Evolutionary conservation across 2,797 vertebrate genomes (phyloP).

Genomic region (Synaphobranchus kaupii): DNA sequence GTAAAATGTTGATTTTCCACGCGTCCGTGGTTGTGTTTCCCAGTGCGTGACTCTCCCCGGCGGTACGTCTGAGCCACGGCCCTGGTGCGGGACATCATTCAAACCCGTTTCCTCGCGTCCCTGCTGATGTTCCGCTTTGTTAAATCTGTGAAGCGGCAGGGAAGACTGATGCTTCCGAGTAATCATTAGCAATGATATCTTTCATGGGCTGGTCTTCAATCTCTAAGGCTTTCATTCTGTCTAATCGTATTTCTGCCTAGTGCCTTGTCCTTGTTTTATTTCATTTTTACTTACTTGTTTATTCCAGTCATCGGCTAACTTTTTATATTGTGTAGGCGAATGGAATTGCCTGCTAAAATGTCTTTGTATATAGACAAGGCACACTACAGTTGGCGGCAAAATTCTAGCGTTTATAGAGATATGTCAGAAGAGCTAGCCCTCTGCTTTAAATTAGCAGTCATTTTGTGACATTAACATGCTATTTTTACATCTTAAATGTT

Average conservation of each 20-base stretch:
- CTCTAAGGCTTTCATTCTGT: not conserved
- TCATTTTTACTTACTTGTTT: not conserved
- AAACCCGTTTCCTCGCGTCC: not conserved
- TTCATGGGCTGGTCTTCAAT: not conserved
- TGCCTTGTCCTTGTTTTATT: not conserved
- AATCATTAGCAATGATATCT: not conserved
- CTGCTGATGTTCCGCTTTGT: not conserved
- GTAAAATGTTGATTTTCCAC: not conserved
- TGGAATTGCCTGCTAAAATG: not conserved
- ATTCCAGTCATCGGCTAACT: not conserved
- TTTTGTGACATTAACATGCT: not conserved
- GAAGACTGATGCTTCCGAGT: not conserved
- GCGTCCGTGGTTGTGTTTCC: not conserved
- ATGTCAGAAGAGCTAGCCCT: not conserved
- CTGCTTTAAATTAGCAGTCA: not conserved
- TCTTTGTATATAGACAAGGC: not conserved
- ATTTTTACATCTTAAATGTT: not conserved
- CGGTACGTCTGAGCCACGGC: not conserved
- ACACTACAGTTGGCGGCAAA: not conserved
- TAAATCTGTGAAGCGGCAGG: not conserved
- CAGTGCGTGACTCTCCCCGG: not conserved
- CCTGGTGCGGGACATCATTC: not conserved
- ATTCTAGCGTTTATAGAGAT: not conserved
- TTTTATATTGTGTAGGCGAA: not conserved
- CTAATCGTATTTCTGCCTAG: not conserved